phyloP scores from a whole-genome alignment of 2,113 vertebrate species.

The Cnemophilus loriae region DNA sequence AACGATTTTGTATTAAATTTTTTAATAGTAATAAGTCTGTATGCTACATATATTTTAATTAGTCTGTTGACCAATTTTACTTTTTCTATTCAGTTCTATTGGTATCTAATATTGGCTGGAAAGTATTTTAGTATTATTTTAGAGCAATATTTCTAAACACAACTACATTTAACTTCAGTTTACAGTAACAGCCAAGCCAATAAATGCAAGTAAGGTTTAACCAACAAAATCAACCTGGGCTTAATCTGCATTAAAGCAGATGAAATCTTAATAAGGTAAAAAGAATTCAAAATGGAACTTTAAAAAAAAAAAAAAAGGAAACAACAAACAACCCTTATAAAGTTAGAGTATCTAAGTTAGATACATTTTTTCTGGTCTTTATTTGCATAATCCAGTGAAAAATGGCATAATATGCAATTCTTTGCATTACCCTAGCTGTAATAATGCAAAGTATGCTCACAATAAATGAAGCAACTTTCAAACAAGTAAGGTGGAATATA shows the following conservation, averaged over 20 bases:
- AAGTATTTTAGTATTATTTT: background rate
- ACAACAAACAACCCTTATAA: background rate
- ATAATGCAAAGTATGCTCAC: background rate
- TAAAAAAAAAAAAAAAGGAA: background rate
- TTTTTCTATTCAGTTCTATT: background rate
- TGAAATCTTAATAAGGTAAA: background rate
- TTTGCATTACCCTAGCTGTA: background rate
- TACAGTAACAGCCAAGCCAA: background rate
- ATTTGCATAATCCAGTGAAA: background rate
- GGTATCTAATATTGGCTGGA: background rate
- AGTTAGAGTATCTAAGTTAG: background rate
- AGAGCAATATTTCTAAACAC: background rate
- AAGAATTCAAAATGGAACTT: background rate
- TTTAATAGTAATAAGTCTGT: background rate
- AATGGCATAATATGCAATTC: background rate
- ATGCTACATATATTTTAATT: background rate
- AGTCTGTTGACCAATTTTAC: background rate
- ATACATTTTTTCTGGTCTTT: background rate
- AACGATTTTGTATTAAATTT: background rate
- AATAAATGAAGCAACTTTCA: background rate
- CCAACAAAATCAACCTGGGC: background rate
- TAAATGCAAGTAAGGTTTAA: background rate
- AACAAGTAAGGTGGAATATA: background rate
- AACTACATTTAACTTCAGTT: background rate
- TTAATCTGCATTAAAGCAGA: background rate